A percentile compares a stretch with the other conserved stretches of the same genome.
These are phyloP conservation scores for Brachionus angularis DNA, from an alignment of 1,140 invertebrate species.

Conservation along the genomic window DNA sequence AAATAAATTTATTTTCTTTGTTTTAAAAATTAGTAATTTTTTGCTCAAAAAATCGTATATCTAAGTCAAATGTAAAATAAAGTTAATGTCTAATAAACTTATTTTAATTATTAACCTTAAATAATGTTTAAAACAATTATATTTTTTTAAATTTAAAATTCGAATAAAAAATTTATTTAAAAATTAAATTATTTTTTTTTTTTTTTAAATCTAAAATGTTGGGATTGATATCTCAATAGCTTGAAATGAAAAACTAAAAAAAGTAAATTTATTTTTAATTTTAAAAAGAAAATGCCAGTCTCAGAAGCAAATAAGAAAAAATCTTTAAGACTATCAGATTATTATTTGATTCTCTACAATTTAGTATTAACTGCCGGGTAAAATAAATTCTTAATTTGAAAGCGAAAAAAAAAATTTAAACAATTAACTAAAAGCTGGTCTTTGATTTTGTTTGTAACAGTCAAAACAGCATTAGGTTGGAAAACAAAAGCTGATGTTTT, in stretches of 20 bases:
- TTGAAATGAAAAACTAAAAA: background rate
- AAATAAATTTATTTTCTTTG: conserved; percentile 7
- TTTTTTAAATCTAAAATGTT: no score
- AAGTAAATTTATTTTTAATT: background rate
- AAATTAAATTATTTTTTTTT: no score
- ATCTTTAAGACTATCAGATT: conserved; percentile 3
- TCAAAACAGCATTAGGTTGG: background rate
- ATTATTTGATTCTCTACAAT: conserved; percentile 27
- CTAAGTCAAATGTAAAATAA: no score
- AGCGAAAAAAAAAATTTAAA: no score
- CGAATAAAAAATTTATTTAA: no score
- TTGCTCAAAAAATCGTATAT: background rate
- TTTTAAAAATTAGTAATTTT: conserved; percentile 4
- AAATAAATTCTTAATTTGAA: no score
- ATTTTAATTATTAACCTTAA: no score
- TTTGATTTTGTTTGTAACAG: conserved; percentile 29
- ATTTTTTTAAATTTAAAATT: no score
- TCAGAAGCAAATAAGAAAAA: no score
- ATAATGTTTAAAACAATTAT: no score
- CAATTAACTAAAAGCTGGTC: conserved; percentile 29
- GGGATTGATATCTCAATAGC: no score
- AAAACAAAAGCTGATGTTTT: conserved; percentile 31
- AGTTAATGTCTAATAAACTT: no score
- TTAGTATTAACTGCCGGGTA: background rate
- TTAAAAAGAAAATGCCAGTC: conserved; percentile 7